phyloP scores from a whole-genome alignment of 1,140 invertebrate species.

The Ctenoplectra terminalis region DNA sequence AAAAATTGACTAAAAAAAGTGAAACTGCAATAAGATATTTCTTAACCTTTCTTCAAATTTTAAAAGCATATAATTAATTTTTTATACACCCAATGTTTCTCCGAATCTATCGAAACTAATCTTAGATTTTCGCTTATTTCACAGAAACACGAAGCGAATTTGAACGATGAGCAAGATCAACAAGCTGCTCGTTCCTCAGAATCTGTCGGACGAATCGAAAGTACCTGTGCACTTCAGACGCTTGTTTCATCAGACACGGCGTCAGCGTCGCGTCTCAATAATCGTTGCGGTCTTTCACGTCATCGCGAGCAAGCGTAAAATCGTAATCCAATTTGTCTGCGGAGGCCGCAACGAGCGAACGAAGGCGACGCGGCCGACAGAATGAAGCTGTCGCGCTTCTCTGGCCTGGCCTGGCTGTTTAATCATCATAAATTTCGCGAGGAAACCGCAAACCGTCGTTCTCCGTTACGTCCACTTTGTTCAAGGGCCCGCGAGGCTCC shows the following conservation, averaged over 20 bases:
- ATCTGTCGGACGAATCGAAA: neutral
- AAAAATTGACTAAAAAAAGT: too few species aligned
- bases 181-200: neutral
- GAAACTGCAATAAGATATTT: too few species aligned
- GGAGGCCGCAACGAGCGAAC: constrained; percentile 62
- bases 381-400: constrained; percentile 77
- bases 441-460: constrained; percentile 78
- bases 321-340: constrained; percentile 80
- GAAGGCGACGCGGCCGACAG: constrained; percentile 65
- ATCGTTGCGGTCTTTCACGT: constrained; percentile 55
- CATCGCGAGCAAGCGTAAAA: constrained; percentile 75
- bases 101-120: too few species aligned
- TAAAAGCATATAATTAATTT: too few species aligned
- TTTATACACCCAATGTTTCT: too few species aligned
- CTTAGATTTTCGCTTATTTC: too few species aligned
- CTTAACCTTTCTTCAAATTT: too few species aligned
- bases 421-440: constrained; percentile 82
- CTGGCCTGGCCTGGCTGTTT: constrained; percentile 75
- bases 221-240: constrained; percentile 7
- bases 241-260: constrained; percentile 28
- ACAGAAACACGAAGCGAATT: neutral
- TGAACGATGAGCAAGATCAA: neutral
- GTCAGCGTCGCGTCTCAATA: constrained; percentile 50
- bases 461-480: constrained; percentile 42
- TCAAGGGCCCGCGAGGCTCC: neutral